Conservation (phyloP, 2,888 invertebrate genomes). For the Phortica okadai region DNA sequence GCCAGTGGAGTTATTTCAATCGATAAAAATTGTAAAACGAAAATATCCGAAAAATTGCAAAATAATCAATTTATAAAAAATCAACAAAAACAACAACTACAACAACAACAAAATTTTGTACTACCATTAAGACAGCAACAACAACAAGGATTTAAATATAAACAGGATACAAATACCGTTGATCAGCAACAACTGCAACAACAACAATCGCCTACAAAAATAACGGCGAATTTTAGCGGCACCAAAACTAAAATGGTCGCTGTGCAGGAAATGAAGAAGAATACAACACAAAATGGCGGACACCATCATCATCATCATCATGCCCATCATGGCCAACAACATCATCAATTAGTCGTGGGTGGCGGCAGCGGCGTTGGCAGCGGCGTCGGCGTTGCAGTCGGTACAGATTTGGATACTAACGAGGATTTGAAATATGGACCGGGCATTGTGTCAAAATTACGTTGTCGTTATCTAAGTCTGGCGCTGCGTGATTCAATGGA, state of each 20-base stretch:
- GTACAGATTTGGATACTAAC: slow-evolving; percentile 77
- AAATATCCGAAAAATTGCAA: slow-evolving; percentile 73
- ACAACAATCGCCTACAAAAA: slow-evolving; percentile 56
- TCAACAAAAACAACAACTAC: slow-evolving; percentile 59
- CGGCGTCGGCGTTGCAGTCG: slow-evolving; percentile 33
- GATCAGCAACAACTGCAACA: slow-evolving; percentile 40
- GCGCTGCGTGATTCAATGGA: slow-evolving; percentile 86
- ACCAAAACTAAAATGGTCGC: slow-evolving; percentile 78
- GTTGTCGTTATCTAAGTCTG: slow-evolving; percentile 90
- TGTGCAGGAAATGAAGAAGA: slow-evolving; percentile 76
- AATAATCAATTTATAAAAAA: slow-evolving; percentile 72
- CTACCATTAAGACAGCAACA: slow-evolving; percentile 26
- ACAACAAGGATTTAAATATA: slow-evolving; percentile 40
- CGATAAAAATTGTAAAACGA: slow-evolving; percentile 56
- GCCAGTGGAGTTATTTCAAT: slow-evolving; percentile 40
- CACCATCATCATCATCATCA: slow-evolving; percentile 60
- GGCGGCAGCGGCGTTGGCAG: slow-evolving; percentile 39
- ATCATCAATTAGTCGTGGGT: slow-evolving; percentile 36
- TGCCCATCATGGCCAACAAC: slow-evolving; percentile 47
- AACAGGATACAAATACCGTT: slow-evolving; percentile 36
- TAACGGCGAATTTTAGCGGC: slow-evolving; percentile 52
- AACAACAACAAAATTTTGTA: slow-evolving; percentile 27
- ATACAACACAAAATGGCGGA: slow-evolving; percentile 70
- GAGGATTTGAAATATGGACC: slow-evolving; percentile 94
- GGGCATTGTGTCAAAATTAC: slow-evolving; percentile 91